These are phyloP conservation scores for Eospalax fontanierii DNA, from an alignment of 2,797 vertebrate species.

Conservation along the genomic window DNA sequence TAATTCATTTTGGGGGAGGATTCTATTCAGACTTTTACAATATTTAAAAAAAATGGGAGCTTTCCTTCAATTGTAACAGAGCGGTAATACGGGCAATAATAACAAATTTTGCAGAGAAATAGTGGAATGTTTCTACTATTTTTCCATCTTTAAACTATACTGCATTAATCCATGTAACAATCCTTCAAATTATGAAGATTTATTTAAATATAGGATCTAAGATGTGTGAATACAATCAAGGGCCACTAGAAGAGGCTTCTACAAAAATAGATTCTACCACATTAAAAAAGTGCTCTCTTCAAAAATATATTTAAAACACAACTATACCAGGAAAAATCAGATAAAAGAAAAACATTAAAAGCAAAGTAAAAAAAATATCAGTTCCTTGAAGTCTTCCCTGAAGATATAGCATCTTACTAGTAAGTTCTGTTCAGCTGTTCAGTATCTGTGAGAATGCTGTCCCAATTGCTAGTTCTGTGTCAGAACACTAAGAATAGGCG, in stretches of 20 bases:
- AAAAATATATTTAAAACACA: too few species aligned
- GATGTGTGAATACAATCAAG: neutral
- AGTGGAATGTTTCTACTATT: neutral
- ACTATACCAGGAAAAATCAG: neutral
- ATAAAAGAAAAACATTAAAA: neutral
- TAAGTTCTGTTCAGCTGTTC: too few species aligned
- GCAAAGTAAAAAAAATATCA: neutral
- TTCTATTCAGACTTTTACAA: neutral
- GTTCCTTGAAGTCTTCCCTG: neutral
- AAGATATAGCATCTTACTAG: neutral
- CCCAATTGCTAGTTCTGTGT: neutral
- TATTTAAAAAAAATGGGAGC: neutral
- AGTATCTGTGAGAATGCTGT: fast-evolving
- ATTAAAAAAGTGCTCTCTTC: neutral
- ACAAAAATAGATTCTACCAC: neutral
- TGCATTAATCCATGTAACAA: neutral
- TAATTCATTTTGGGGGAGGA: neutral
- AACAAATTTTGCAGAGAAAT: neutral
- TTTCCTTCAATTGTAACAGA: neutral
- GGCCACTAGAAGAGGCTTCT: neutral
- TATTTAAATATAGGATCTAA: neutral
- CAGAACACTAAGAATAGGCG: fast-evolving
- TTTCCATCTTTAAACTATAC: neutral
- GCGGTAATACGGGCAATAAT: fast-evolving
- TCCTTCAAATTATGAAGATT: neutral